Base-by-base conservation (phyloP, 2,113 vertebrate species). In the Platanista minor region DNA sequence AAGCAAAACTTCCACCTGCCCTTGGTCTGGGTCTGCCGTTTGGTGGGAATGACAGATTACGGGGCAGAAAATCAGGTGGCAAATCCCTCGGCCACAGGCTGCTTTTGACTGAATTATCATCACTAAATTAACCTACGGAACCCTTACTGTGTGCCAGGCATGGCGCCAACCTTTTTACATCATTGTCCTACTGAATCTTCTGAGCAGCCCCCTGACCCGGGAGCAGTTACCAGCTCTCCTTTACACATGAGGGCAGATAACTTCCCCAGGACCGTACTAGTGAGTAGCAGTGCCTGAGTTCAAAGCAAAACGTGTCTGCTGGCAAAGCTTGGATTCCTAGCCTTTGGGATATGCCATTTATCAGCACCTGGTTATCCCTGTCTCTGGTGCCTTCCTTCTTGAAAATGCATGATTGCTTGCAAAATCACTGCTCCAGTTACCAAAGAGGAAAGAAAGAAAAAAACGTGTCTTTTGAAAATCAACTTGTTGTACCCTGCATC, bases 91-190 rank as follows among this genome's bases (percentile, higher is more conserved):
- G 57, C 33, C 3, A 0, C 15, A 1, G 61, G 57, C 36, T 75
- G 52, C 78, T 77, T 59, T 49, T 14, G 52, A 21, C 9, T 11
- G n/a, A 41, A 8, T 54, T 61, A 6, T 29, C 6, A 3, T 33
- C 9, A 62, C 43, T 88, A 21, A 77, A 23, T n/a, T 17, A 52
- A 90, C 8, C 12, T 21, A 41, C 0, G 6, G 36, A 52, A 57
- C 9, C 8, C 39, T 27, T 46, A 8, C 4, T 9, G 8, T 20
- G 92, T 80, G 64, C 72, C 54, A 31, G 39, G 64, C 52, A 8
- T 5, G 25, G 54, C 0, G n/a, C 54, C 64, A 17, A 21, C 9
- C 62, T 36, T 23, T 62, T 13, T 3, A 10, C 0, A n/a, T 43
- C 21, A 2, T 6, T 8, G 54, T 84, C 25, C 43, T 71, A 0